phyloP scores from a whole-genome alignment of 2,888 invertebrate species.

The Eristalinus sepulchralis region DNA sequence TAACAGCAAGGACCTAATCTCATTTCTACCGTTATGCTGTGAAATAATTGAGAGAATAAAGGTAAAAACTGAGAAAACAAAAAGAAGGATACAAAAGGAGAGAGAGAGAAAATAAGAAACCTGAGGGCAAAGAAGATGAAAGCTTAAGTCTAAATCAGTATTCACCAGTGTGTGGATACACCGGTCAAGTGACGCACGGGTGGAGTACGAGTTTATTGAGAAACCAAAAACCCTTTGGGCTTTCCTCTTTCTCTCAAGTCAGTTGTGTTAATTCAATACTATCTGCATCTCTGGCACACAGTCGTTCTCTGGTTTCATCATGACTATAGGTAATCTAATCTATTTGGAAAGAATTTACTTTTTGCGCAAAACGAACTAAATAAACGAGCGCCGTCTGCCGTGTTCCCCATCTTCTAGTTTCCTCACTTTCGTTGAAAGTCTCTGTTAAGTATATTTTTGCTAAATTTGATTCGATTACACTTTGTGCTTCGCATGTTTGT shows the following conservation, averaged over 20 bases:
- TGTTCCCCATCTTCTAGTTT: background rate
- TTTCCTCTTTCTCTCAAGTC: background rate
- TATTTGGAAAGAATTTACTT: conserved; percentile 15
- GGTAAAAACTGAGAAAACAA: conserved; percentile 57
- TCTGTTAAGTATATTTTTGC: conserved; percentile 33
- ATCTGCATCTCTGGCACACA: conserved; percentile 20
- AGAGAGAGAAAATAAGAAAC: background rate
- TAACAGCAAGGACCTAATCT: conserved; percentile 60
- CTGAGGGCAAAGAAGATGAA: background rate
- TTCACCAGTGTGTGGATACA: conserved; percentile 7
- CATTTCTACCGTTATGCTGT: conserved; percentile 61
- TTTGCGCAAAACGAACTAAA: conserved; percentile 24
- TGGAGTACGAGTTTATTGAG: background rate
- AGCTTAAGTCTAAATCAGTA: conserved; percentile 33
- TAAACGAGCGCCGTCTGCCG: conserved; percentile 1
- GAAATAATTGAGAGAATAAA: conserved; percentile 63
- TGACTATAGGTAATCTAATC: conserved; percentile 36
- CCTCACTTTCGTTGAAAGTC: conserved; percentile 5
- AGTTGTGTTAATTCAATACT: conserved; percentile 23
- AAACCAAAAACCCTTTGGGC: background rate
- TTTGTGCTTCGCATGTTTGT: background rate
- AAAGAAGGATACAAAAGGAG: background rate
- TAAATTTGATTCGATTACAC: conserved; percentile 28
- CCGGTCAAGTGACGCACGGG: background rate
- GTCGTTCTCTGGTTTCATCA: background rate